Evolutionary conservation across 1,140 invertebrate genomes (phyloP).

Genomic region (Onthophagus taurus): DNA sequence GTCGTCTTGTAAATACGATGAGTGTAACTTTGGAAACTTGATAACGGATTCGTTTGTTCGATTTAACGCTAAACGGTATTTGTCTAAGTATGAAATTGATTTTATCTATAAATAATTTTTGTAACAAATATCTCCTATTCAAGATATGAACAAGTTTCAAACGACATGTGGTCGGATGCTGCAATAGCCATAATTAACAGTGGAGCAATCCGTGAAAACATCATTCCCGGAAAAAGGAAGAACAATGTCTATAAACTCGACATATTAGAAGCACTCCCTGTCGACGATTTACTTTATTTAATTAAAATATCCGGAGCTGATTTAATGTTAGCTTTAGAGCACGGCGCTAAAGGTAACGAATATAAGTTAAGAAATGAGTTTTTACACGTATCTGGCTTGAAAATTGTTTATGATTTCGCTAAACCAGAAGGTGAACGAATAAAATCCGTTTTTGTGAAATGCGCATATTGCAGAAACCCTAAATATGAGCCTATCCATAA

Average conservation of each 20-base stretch:
- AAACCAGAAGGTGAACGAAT: slow-evolving; percentile 41
- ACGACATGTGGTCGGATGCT: slow-evolving; percentile 63
- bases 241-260: slow-evolving; percentile 46
- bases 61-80: no score
- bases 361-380: slow-evolving; percentile 46
- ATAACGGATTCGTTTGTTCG: slow-evolving; percentile 63
- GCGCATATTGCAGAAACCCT: slow-evolving; percentile 43
- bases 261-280: slow-evolving; percentile 41
- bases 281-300: slow-evolving; percentile 43
- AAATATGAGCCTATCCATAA: slow-evolving; percentile 37
- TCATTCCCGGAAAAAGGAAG: slow-evolving; percentile 24
- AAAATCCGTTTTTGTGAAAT: slow-evolving; percentile 41
- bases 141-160: slow-evolving; percentile 39
- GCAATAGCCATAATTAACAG: slow-evolving; percentile 63
- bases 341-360: slow-evolving; percentile 42
- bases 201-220: slow-evolving; percentile 47
- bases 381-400: slow-evolving; percentile 51
- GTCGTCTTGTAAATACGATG: slow-evolving; percentile 59
- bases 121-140: no score
- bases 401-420: slow-evolving; percentile 44
- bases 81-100: no score
- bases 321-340: slow-evolving; percentile 43
- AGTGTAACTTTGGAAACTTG: slow-evolving; percentile 82
- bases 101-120: no score
- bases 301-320: slow-evolving; percentile 44